Conservation (phyloP, 1,140 invertebrate genomes). For the Pseudoatta argentina region DNA sequence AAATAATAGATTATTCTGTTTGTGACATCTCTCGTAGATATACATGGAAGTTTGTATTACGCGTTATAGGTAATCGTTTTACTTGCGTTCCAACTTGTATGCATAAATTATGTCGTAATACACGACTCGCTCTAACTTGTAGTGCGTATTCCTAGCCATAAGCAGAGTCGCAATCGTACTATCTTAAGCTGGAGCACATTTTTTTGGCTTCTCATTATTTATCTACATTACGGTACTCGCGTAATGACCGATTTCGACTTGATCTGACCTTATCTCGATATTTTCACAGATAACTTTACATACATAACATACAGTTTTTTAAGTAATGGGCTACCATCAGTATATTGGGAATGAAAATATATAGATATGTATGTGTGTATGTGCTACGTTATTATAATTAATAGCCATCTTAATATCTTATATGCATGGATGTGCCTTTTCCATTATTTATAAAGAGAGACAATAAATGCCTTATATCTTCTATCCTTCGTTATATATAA, state of each 20-base stretch:
- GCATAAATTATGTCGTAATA: slow-evolving; percentile 13
- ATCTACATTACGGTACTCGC: not conserved
- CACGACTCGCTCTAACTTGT: not conserved
- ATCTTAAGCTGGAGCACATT: not conserved
- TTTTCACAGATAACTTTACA: not conserved
- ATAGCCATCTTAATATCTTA: no score
- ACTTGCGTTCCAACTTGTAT: slow-evolving; percentile 88
- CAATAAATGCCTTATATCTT: no score
- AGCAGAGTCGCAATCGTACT: not conserved
- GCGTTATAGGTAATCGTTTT: slow-evolving; percentile 87
- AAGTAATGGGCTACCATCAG: not conserved
- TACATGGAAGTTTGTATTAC: slow-evolving; percentile 86
- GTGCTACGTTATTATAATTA: no score
- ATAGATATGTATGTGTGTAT: no score
- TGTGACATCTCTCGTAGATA: slow-evolving; percentile 80
- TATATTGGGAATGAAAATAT: slow-evolving; percentile 29
- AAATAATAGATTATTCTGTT: slow-evolving; percentile 56
- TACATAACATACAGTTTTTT: not conserved
- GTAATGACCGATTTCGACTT: not conserved
- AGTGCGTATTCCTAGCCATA: not conserved
- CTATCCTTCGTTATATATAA: no score
- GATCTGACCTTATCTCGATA: slow-evolving; percentile 15
- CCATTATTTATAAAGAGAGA: no score
- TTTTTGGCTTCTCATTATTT: slow-evolving; percentile 17
- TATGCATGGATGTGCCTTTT: no score